These are phyloP conservation scores for Phengaris arion DNA, from an alignment of 2,888 invertebrate genomes.

Conservation along the genomic window DNA sequence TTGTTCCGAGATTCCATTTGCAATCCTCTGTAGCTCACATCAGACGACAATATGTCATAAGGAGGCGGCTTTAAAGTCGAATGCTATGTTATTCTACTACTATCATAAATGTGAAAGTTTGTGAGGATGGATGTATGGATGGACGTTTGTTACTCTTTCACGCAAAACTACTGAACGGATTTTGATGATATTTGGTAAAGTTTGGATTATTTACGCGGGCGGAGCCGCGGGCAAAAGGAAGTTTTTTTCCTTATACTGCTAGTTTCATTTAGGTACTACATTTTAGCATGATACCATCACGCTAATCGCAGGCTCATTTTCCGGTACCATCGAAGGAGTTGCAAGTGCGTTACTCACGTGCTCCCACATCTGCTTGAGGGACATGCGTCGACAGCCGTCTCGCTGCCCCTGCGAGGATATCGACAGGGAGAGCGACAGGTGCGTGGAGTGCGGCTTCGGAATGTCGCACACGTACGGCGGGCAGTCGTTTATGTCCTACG, in stretches of 20 bases:
- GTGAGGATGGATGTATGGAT: too few species aligned
- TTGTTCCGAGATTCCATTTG: conserved; percentile 49
- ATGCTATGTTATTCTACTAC: not conserved
- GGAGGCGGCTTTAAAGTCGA: conserved; percentile 58
- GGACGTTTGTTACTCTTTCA: too few species aligned
- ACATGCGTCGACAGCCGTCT: conserved; percentile 65
- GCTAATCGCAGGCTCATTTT: too few species aligned
- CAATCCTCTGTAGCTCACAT: conserved; percentile 42
- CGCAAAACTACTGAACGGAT: too few species aligned
- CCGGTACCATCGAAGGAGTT: too few species aligned
- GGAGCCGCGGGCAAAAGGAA: too few species aligned
- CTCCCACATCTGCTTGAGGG: conserved; percentile 68
- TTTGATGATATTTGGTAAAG: too few species aligned
- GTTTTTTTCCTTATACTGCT: too few species aligned
- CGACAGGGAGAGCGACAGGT: conserved; percentile 62
- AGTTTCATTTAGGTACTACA: too few species aligned
- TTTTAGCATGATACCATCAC: too few species aligned
- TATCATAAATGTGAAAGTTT: too few species aligned
- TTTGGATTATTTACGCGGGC: too few species aligned
- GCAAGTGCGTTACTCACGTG: conserved; percentile 49
- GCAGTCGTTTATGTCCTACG: conserved; percentile 65
- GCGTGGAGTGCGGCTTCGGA: conserved; percentile 60
- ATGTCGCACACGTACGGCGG: conserved; percentile 66
- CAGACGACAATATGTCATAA: conserved; percentile 62
- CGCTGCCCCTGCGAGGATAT: conserved; percentile 69